phyloP scores from a whole-genome alignment of 1,140 invertebrate genomes.

The Zaprionus tsacasi region DNA sequence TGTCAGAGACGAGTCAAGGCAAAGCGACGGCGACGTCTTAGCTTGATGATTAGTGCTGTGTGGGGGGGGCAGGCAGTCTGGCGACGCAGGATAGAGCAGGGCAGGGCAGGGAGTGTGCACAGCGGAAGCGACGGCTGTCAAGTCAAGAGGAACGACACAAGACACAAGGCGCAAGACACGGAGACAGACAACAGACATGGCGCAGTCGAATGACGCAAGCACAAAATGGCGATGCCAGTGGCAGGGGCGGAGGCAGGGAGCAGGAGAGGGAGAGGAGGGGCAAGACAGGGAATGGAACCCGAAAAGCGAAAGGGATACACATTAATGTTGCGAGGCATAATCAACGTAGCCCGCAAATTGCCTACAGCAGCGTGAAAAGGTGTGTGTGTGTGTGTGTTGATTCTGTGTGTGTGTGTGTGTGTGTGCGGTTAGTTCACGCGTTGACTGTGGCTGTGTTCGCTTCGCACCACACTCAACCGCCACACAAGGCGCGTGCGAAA shows the following conservation, averaged over 20 bases:
- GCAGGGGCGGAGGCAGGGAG: neutral
- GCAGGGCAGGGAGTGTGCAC: constrained; percentile 9
- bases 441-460: constrained; percentile 27
- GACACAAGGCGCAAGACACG: constrained; percentile 29
- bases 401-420: constrained; percentile 14
- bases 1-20: constrained; percentile 70
- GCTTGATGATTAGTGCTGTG: constrained; percentile 44
- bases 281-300: neutral
- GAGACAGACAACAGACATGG: constrained; percentile 30
- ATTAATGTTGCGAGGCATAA: constrained; percentile 59
- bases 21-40: constrained; percentile 21
- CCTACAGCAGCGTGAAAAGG: constrained; percentile 3
- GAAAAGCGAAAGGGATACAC: constrained; percentile 66
- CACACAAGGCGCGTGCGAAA: constrained; percentile 59
- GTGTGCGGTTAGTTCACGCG: constrained; percentile 41
- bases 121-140: constrained; percentile 50
- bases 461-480: constrained; percentile 29
- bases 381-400: neutral
- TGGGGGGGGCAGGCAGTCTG: neutral
- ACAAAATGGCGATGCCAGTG: neutral
- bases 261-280: neutral
- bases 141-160: constrained; percentile 50
- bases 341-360: constrained; percentile 57
- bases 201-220: constrained; percentile 40
- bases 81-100: neutral